phyloP scores from a whole-genome alignment of 2,888 invertebrate genomes.

The Lasioglossum lativentre region DNA sequence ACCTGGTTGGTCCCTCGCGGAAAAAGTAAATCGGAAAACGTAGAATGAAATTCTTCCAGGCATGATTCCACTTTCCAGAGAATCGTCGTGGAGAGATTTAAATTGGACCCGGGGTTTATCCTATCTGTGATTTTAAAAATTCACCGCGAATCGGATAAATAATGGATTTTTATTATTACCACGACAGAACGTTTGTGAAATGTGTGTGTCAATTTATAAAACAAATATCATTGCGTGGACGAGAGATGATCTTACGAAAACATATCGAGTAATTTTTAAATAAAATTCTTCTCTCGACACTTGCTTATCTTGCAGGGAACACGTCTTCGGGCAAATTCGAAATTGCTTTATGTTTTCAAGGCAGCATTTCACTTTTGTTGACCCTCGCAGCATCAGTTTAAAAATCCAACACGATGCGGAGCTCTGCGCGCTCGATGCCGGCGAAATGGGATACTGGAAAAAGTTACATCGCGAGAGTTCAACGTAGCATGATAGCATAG shows the following conservation, averaged over 20 bases:
- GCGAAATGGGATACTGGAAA: constrained; percentile 32
- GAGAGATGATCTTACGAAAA: neutral
- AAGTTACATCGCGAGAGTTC: constrained; percentile 32
- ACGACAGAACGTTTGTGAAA: neutral
- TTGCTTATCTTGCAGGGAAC: neutral
- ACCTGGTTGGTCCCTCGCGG: neutral
- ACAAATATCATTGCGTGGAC: neutral
- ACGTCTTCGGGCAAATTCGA: neutral
- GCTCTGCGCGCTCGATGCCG: constrained; percentile 11
- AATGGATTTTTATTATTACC: neutral
- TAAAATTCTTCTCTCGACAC: neutral
- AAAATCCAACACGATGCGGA: neutral
- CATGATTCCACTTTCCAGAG: neutral
- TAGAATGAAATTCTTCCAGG: constrained; percentile 13
- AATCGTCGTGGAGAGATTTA: neutral
- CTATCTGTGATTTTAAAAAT: neutral
- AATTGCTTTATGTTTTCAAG: neutral
- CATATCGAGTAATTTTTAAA: neutral
- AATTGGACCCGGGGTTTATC: neutral
- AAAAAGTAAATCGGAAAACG: constrained; percentile 13
- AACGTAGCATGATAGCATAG: constrained; percentile 5
- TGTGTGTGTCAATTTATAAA: neutral
- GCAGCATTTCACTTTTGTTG: neutral
- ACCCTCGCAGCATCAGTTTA: neutral
- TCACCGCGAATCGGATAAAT: neutral